Conservation (phyloP, 2,888 invertebrate species). For the Adelognathus sp. region DNA sequence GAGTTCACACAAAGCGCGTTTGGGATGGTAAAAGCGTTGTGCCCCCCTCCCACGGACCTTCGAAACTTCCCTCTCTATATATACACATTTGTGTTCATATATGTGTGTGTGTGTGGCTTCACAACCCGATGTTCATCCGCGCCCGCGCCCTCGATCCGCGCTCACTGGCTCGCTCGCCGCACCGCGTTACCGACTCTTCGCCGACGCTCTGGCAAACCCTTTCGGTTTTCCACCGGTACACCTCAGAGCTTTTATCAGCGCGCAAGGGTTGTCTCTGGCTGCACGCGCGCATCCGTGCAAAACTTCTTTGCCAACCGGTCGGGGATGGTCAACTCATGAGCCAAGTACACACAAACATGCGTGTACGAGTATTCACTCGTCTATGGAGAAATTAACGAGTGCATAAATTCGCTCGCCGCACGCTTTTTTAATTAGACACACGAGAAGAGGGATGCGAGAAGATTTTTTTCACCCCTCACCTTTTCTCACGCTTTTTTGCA, state of each 20-base stretch:
- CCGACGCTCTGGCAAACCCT: not conserved
- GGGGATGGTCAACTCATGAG: constrained; percentile 35
- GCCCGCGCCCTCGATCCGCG: constrained; percentile 47
- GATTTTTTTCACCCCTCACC: not conserved
- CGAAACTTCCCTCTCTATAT: constrained; percentile 10
- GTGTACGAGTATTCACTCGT: constrained; percentile 44
- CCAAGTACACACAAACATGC: constrained; percentile 9
- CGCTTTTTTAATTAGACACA: constrained; percentile 22
- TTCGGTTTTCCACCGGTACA: constrained; percentile 36
- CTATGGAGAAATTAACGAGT: constrained; percentile 28
- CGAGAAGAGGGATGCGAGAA: not conserved
- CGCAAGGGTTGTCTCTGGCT: constrained; percentile 52
- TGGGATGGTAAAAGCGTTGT: constrained; percentile 23
- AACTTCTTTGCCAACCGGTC: constrained; percentile 37
- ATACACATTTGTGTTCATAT: too few relatives aligned
- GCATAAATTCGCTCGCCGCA: not conserved
- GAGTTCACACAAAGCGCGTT: constrained; percentile 1
- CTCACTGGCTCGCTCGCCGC: constrained; percentile 2
- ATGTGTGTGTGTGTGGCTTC: too few relatives aligned
- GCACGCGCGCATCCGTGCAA: constrained; percentile 41
- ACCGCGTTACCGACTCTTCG: not conserved
- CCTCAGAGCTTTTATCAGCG: constrained; percentile 56
- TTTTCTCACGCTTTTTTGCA: not conserved
- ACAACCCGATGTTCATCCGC: constrained; percentile 24
- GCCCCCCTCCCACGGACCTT: constrained; percentile 36